Evolutionary conservation across 2,797 vertebrate genomes (phyloP), one percentile per base, ranked within the genome.

Genomic region (Pampus argenteus): DNA sequence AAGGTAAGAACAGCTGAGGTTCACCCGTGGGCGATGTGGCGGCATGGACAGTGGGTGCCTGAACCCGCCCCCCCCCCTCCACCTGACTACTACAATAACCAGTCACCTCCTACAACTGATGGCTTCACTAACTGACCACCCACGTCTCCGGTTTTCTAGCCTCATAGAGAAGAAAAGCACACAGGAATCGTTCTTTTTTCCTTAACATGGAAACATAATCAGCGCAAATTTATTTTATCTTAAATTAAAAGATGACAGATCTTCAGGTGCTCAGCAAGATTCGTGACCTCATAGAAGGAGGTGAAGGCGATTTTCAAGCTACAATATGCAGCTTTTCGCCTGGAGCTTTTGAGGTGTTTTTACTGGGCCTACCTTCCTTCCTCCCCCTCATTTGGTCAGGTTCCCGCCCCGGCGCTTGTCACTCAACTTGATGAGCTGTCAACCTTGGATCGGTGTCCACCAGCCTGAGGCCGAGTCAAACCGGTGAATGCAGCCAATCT

Each of bases 81-180:
- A 74, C 51, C 71, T 81, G 76, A 85, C 89, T 64, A 71, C 62
- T 56, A 67, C 84, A 84, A 86, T 85, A 78, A 90, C 80, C 31
- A 59, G 60, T 64, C 71, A 79, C 75, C 82, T 79, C 75, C 61
- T 40, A 54, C 68, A 4, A 63, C 71, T 86, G 81, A 90, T 66
- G 85, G 76, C 89, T 89, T 89, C 76, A 89, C 85, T 87, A 76
- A 67, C 79, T 81, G 86, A 87, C 88, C 86, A 86, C 86, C 86
- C 85, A 88, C 70, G 29, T 34, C 71, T 82, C 6, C 3, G 2
- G 6, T 28, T 57, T 40, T 49, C 56, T 38, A 44, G 51, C 29
- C 66, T 68, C 57, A 26, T 9, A 76, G 11, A 23, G 26, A 13
- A 20, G 9, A 28, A 23, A 38, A 42, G 29, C 9, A 38, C 40